phyloP scores from a whole-genome alignment of 2,113 vertebrate species.

The Petrocephalus microphthalmus region DNA sequence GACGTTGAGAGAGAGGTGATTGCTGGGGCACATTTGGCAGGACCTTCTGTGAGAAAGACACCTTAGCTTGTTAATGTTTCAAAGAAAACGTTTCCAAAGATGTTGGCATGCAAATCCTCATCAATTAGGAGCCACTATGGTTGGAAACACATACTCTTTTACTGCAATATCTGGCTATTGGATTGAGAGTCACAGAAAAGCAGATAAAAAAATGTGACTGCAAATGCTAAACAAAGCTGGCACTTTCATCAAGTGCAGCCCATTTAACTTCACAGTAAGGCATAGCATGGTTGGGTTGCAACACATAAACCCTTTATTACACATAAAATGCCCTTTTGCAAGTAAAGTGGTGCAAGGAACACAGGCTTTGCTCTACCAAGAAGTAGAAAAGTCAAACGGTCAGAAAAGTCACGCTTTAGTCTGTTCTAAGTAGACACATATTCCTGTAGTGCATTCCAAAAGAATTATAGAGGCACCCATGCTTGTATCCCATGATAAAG shows the following conservation, averaged over 20 bases:
- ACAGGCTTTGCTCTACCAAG: neutral
- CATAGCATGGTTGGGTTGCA: neutral
- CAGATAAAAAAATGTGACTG: neutral
- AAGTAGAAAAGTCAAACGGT: neutral
- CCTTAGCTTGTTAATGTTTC: neutral
- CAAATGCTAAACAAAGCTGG: neutral
- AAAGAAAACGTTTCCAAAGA: neutral
- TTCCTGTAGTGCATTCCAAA: neutral
- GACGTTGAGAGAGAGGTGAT: neutral
- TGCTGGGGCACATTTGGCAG: neutral
- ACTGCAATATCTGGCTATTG: neutral
- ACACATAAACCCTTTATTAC: neutral
- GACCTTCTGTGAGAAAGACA: neutral
- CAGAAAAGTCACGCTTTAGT: neutral
- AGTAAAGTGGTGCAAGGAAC: neutral
- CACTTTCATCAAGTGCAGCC: neutral
- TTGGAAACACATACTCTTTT: neutral
- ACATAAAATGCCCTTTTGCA: neutral
- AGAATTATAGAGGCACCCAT: neutral
- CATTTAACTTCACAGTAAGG: neutral
- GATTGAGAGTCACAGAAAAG: neutral
- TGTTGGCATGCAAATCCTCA: neutral
- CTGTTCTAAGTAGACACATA: neutral
- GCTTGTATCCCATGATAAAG: neutral
- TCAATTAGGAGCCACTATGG: neutral